phyloP scores from a whole-genome alignment of 1,140 invertebrate species.

The Leptopilina clavipes region DNA sequence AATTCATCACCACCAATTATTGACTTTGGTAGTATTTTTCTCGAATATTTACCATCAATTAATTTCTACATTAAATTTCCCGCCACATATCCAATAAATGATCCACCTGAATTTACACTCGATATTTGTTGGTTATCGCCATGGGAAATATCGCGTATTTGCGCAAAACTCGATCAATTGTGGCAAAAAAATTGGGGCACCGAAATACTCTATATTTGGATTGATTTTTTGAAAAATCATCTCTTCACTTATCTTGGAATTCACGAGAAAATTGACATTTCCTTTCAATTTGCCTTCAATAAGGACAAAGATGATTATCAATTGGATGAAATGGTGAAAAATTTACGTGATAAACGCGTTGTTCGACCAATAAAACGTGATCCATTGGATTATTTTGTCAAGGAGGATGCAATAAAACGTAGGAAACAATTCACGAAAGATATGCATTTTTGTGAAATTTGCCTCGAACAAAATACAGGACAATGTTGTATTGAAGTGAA shows the following conservation, averaged over 20 bases:
- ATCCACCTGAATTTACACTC: background rate
- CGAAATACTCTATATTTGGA: slow-evolving; percentile 75
- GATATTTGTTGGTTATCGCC: background rate
- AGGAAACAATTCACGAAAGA: slow-evolving; percentile 50
- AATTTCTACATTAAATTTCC: background rate
- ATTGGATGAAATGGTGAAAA: background rate
- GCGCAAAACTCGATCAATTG: slow-evolving; percentile 59
- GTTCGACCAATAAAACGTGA: background rate
- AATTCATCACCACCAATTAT: background rate
- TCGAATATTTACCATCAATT: background rate
- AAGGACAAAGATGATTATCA: background rate
- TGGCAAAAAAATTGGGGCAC: slow-evolving; percentile 73
- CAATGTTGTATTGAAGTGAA: slow-evolving; percentile 43
- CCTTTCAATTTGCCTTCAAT: background rate
- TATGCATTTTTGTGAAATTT: slow-evolving; percentile 74
- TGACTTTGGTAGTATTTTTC: background rate
- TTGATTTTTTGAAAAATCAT: slow-evolving; percentile 74
- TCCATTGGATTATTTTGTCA: background rate
- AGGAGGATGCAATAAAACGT: background rate
- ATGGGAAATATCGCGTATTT: slow-evolving; percentile 9
- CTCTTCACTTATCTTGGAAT: slow-evolving; percentile 53
- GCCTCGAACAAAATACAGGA: slow-evolving; percentile 73
- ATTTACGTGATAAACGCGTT: background rate
- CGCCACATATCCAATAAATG: background rate
- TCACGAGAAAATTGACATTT: background rate